phyloP scores from a whole-genome alignment of 2,797 vertebrate genomes.

The Vespertilio murinus region DNA sequence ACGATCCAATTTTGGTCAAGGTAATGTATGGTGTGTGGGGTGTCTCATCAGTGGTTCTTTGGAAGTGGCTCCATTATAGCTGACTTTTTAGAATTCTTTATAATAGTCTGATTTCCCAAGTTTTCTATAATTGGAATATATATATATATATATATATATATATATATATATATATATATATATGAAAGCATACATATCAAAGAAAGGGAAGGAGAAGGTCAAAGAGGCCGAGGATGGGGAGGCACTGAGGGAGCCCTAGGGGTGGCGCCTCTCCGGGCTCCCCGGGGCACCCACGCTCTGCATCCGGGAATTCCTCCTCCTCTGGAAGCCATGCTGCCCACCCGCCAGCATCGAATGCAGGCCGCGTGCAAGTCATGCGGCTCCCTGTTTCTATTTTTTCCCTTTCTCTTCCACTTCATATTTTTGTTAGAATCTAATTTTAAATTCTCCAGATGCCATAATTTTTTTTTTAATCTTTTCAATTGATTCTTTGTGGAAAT shows the following conservation, averaged over 20 bases:
- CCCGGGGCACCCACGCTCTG: fast-evolving
- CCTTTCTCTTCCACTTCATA: conserved; percentile 54
- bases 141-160: too few relatives aligned
- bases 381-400: conserved; percentile 57
- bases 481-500: conserved; percentile 63
- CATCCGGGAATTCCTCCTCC: not conserved
- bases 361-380: conserved; percentile 31
- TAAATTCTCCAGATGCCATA: conserved; percentile 68
- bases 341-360: conserved; percentile 47
- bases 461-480: conserved; percentile 69
- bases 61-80: not conserved
- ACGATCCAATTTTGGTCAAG: not conserved
- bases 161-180: too few relatives aligned
- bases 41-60: not conserved
- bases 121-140: conserved; percentile 48
- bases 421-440: conserved; percentile 74
- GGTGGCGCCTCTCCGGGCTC: not conserved
- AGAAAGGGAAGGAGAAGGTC: conserved; percentile 8
- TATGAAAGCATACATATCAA: not conserved
- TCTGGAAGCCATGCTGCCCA: conserved; percentile 41
- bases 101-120: conserved; percentile 40
- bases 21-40: not conserved
- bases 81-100: conserved; percentile 1
- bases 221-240: not conserved
- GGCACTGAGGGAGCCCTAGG: not conserved